Evolutionary conservation across 1,140 invertebrate genomes (phyloP).

Genomic region (Leptonema lineaticorne): DNA sequence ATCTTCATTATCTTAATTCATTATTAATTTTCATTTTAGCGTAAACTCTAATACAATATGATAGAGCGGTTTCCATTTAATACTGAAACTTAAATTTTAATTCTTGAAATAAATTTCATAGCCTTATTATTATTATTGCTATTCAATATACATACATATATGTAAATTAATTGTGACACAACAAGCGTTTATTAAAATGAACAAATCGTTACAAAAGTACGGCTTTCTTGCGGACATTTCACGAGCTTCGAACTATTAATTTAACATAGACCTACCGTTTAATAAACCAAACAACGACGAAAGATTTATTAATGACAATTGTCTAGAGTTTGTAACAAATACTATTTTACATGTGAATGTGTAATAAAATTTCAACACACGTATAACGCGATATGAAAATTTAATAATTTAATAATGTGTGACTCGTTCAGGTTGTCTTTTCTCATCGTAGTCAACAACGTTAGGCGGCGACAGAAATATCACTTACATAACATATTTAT

Average conservation of each 20-base stretch:
- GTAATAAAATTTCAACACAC: not conserved
- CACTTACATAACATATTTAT: not conserved
- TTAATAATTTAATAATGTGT: not conserved
- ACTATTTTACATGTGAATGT: too few species aligned
- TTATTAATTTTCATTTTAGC: too few species aligned
- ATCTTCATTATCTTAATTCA: too few species aligned
- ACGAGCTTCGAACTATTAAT: not conserved
- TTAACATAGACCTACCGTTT: not conserved
- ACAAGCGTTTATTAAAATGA: not conserved
- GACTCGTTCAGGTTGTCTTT: not conserved
- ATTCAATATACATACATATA: too few species aligned
- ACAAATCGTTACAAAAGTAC: too few species aligned
- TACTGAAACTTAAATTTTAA: too few species aligned
- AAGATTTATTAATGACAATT: slow-evolving; percentile 17
- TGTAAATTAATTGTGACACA: too few species aligned
- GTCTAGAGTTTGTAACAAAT: not conserved
- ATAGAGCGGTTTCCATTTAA: too few species aligned
- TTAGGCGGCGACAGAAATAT: not conserved
- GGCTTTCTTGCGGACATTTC: not conserved
- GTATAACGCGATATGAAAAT: too few species aligned
- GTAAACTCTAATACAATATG: too few species aligned
- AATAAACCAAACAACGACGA: not conserved
- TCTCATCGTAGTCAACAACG: not conserved
- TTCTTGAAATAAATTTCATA: too few species aligned
- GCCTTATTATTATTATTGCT: too few species aligned